These are phyloP conservation scores for Pseudoatta argentina DNA, from an alignment of 1,140 invertebrate species.

Conservation along the genomic window DNA sequence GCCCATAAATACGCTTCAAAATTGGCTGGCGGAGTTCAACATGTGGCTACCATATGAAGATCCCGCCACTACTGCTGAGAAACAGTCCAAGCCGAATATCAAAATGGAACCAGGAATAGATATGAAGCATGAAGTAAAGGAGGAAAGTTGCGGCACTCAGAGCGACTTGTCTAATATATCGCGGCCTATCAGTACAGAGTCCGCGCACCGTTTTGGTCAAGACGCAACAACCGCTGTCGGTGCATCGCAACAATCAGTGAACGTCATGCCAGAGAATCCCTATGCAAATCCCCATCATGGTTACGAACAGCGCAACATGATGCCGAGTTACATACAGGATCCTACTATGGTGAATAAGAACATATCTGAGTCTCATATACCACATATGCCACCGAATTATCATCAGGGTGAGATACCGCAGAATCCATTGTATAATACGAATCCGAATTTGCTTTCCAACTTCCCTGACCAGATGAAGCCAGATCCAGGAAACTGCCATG, in stretches of 20 bases:
- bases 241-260: slow-evolving; percentile 67
- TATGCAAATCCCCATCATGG: slow-evolving; percentile 74
- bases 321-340: slow-evolving; percentile 77
- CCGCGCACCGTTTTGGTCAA: slow-evolving; percentile 72
- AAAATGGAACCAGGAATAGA: slow-evolving; percentile 75
- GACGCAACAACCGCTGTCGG: slow-evolving; percentile 52
- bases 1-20: slow-evolving; percentile 99
- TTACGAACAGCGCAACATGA: slow-evolving; percentile 75
- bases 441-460: slow-evolving; percentile 62
- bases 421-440: slow-evolving; percentile 74
- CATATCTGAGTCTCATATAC: slow-evolving; percentile 65
- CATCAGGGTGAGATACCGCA: slow-evolving; percentile 71
- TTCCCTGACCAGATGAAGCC: slow-evolving; percentile 75
- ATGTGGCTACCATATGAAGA: slow-evolving; percentile 94
- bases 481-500: slow-evolving; percentile 72
- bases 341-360: slow-evolving; percentile 72
- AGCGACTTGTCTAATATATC: slow-evolving; percentile 78
- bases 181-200: slow-evolving; percentile 77
- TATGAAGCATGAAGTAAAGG: slow-evolving; percentile 81
- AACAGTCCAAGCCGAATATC: slow-evolving; percentile 68
- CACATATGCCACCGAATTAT: slow-evolving; percentile 73
- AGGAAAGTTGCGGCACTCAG: slow-evolving; percentile 78
- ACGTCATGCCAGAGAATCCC: slow-evolving; percentile 73
- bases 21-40: slow-evolving; percentile 99
- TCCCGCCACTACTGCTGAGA: slow-evolving; percentile 71